Conservation (phyloP, 2,797 vertebrate species). For the Danio albolineatus region DNA sequence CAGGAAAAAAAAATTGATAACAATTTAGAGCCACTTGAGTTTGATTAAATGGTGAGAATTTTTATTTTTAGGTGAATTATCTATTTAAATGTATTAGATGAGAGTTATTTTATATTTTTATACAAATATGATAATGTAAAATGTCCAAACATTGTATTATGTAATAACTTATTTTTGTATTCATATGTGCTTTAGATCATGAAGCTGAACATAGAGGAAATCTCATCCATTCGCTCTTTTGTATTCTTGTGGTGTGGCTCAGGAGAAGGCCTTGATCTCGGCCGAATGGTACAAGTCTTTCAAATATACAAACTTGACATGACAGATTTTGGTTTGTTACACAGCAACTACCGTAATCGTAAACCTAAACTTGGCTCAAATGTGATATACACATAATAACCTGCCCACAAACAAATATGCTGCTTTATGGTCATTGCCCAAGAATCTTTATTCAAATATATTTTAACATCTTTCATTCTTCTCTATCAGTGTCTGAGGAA, state of each 20-base stretch:
- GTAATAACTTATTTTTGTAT: background rate
- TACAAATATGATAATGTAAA: too few relatives aligned
- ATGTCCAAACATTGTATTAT: too few relatives aligned
- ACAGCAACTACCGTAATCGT: background rate
- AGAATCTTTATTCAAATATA: background rate
- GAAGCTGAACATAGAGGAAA: conserved; percentile 98
- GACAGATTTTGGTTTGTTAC: background rate
- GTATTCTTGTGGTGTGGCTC: conserved; percentile 98
- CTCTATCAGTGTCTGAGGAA: conserved; percentile 91
- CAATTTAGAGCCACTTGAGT: too few relatives aligned
- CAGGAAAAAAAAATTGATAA: too few relatives aligned
- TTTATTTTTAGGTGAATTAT: too few relatives aligned
- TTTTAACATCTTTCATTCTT: background rate
- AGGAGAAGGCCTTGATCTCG: conserved; percentile 94
- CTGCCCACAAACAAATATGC: background rate
- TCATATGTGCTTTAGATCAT: conserved; percentile 84
- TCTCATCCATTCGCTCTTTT: conserved; percentile 92
- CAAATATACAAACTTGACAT: conserved; percentile 10
- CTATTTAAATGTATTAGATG: too few relatives aligned
- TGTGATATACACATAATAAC: too few relatives aligned
- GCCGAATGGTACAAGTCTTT: conserved; percentile 86
- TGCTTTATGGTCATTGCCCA: background rate
- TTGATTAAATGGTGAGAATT: too few relatives aligned
- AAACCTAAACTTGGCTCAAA: background rate
- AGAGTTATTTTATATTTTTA: too few relatives aligned